Conservation (phyloP, 2,797 vertebrate genomes). For the Crocidura indochinensis region DNA sequence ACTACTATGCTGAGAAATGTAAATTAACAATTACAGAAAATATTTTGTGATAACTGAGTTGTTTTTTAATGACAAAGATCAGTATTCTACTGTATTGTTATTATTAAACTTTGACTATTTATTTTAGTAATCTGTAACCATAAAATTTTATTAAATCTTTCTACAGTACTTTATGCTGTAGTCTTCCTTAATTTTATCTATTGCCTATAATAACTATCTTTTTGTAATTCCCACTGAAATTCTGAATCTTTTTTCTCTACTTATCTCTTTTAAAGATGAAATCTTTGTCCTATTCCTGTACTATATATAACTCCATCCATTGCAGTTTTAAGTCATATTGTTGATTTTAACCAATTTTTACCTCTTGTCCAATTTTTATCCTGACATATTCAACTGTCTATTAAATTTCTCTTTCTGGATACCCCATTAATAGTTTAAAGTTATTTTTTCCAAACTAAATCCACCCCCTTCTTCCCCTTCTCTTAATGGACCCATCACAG, state of each 20-base stretch:
- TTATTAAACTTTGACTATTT: neutral
- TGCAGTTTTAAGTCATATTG: neutral
- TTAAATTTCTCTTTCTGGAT: neutral
- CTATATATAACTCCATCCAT: neutral
- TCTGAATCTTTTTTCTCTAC: neutral
- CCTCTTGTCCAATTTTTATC: constrained; percentile 29
- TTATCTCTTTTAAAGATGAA: neutral
- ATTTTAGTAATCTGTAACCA: neutral
- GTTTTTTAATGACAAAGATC: neutral
- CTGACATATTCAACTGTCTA: neutral
- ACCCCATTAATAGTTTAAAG: neutral
- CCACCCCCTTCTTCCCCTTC: neutral
- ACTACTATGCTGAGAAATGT: neutral
- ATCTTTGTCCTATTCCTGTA: neutral
- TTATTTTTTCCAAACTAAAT: constrained; percentile 13
- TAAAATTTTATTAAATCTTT: neutral
- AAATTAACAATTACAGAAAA: neutral
- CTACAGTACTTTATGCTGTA: neutral
- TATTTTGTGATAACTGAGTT: neutral
- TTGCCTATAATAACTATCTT: neutral
- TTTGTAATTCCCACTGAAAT: neutral
- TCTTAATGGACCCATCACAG: neutral
- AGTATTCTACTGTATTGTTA: neutral
- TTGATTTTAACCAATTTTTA: constrained; percentile 25
- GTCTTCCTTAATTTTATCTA: neutral